Evolutionary conservation across 2,113 vertebrate genomes (phyloP), one percentile per base, ranked within the genome.

Genomic region (Pogona vitticeps): DNA sequence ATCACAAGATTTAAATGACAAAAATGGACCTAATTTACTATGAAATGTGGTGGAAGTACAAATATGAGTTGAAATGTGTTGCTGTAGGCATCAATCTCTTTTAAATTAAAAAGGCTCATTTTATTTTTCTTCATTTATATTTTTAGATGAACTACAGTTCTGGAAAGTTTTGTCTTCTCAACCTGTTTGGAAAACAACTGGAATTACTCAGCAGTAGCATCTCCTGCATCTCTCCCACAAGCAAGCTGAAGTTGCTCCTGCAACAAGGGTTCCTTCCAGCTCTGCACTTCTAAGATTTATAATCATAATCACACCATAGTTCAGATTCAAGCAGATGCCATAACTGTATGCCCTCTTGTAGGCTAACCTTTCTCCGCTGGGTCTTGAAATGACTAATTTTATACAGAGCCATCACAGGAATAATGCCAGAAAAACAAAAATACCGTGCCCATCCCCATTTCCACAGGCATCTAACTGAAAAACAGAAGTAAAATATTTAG

Each of bases 401-500:
- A 67, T 56, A 65, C 33, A 1, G 15, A 40, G 9, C 88, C 67
- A 63, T 17, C 80, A 14, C 31, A 36, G 67, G 83, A 52, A 79
- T 18, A 83, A 59, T 84, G 80, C 82, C 80, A 85, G 71, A 90
- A 90, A 20, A 17, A 71, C 67, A 63, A 89, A 40, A 82, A 77
- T 23, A 23, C 82, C 86, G 85, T 28, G 20, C 38, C 76, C 36
- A 86, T 28, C 23, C 38, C 76, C 36, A 85, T 73, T n/a, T 68
- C 46, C 12, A 40, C 59, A 82, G 14, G 23, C 23, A 38, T 71
- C 67, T 82, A 86, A 67, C 9, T 76, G 42, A 92, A 87, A 38
- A 78, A 40, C 5, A 18, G 65, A 40, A 61, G 61, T 76, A 90
- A 0, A 83, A 82, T 18, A 52, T 23, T 86, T 0, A 0, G 84